Evolutionary conservation across 2,888 invertebrate species (phyloP).

Genomic region (Rhyacophila evoluta): DNA sequence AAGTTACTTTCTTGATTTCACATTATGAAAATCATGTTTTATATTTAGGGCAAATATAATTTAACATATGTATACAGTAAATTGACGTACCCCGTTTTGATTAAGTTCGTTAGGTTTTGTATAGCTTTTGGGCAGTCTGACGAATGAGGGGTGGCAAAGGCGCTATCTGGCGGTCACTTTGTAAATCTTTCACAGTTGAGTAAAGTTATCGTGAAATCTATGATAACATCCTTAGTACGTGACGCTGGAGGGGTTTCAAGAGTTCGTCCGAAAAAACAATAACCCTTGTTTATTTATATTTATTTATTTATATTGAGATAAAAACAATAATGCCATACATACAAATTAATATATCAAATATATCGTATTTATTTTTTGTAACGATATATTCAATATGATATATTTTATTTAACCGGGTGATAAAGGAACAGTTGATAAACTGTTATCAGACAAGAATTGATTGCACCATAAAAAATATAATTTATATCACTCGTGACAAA

Average conservation of each 20-base stretch:
- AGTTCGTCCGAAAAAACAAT: background rate
- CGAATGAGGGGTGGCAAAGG: constrained; percentile 10
- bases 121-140: background rate
- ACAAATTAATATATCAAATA: background rate
- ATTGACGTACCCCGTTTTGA: background rate
- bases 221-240: constrained; percentile 51
- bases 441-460: too few species aligned
- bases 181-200: constrained; percentile 55
- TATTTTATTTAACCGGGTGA: too few species aligned
- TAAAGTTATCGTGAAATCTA: constrained; percentile 54
- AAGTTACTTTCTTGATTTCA: too few species aligned
- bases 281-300: background rate
- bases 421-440: too few species aligned
- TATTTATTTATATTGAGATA: constrained; percentile 24
- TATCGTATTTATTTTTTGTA: too few species aligned
- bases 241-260: constrained; percentile 15
- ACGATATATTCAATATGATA: too few species aligned
- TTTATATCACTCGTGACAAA: too few species aligned
- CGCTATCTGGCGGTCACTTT: constrained; percentile 50
- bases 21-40: too few species aligned
- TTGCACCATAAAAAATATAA: too few species aligned
- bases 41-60: too few species aligned
- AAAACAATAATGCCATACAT: background rate
- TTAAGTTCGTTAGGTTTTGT: background rate
- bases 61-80: background rate